These are phyloP conservation scores for Anorthoa munda DNA, from an alignment of 2,888 invertebrate species.

Conservation along the genomic window DNA sequence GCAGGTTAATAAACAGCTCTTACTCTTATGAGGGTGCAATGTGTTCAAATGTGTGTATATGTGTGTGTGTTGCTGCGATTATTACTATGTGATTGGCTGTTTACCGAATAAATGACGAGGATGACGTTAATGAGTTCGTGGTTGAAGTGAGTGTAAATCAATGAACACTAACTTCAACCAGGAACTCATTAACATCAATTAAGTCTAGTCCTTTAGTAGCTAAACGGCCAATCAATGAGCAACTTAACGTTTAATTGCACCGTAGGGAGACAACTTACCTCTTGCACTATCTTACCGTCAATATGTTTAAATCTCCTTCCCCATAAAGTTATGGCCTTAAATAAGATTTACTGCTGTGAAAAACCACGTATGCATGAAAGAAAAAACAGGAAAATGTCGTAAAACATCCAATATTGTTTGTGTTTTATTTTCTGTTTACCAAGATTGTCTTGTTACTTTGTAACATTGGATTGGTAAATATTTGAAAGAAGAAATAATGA, in stretches of 20 bases:
- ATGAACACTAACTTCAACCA: too few relatives aligned
- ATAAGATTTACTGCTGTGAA: constrained; percentile 3
- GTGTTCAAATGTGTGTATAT: too few relatives aligned
- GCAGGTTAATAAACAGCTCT: too few relatives aligned
- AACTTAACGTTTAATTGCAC: background rate
- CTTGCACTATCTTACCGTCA: background rate
- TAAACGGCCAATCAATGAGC: background rate
- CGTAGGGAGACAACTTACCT: background rate
- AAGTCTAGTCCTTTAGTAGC: too few relatives aligned
- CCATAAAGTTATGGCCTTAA: constrained; percentile 8
- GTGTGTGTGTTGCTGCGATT: too few relatives aligned
- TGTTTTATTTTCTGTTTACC: background rate
- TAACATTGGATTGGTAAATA: background rate
- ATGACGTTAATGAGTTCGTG: too few relatives aligned
- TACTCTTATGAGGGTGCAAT: too few relatives aligned
- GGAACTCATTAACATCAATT: too few relatives aligned
- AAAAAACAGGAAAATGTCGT: constrained; percentile 13
- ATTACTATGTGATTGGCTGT: too few relatives aligned
- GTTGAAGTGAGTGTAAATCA: too few relatives aligned
- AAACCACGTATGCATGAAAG: constrained; percentile 1
- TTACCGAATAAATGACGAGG: too few relatives aligned
- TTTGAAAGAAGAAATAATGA: background rate
- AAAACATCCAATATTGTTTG: constrained; percentile 3
- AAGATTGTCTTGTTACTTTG: background rate
- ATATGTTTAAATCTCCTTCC: background rate